Percentiles rank a stretch among this genome's conserved stretches.
Conservation (phyloP, 2,888 invertebrate species). For the Tetanocera ferruginea region DNA sequence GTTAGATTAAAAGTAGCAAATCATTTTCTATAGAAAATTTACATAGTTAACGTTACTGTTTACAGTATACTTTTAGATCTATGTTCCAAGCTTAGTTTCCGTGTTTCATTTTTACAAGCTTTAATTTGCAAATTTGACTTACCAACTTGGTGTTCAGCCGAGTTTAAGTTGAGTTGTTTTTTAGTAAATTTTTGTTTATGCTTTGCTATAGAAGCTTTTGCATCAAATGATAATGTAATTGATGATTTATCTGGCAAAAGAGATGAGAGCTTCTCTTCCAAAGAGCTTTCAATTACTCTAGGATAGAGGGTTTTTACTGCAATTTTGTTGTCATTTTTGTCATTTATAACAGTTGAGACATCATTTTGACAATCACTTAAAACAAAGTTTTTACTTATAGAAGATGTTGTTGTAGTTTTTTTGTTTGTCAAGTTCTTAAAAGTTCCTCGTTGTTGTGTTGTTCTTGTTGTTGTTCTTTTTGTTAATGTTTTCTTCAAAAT, state of each 20-base stretch:
- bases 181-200: conserved; percentile 22
- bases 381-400: background rate
- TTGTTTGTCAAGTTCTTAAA: conserved; percentile 23
- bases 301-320: conserved; percentile 24
- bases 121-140: background rate
- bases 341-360: background rate
- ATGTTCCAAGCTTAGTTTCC: no score
- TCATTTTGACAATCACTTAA: background rate
- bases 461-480: background rate
- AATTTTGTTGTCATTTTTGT: conserved; percentile 10
- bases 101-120: no score
- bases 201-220: conserved; percentile 1
- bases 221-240: background rate
- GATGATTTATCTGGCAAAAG: background rate
- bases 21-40: no score
- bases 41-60: no score
- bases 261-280: background rate
- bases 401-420: background rate
- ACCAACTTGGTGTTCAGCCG: conserved; percentile 2
- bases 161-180: background rate
- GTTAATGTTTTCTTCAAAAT: conserved; percentile 1
- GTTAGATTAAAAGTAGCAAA: no score
- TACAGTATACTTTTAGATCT: no score
- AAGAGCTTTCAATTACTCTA: background rate
- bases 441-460: background rate